Base-by-base conservation (phyloP, 2,797 vertebrate species). In the Psittacula echo region DNA sequence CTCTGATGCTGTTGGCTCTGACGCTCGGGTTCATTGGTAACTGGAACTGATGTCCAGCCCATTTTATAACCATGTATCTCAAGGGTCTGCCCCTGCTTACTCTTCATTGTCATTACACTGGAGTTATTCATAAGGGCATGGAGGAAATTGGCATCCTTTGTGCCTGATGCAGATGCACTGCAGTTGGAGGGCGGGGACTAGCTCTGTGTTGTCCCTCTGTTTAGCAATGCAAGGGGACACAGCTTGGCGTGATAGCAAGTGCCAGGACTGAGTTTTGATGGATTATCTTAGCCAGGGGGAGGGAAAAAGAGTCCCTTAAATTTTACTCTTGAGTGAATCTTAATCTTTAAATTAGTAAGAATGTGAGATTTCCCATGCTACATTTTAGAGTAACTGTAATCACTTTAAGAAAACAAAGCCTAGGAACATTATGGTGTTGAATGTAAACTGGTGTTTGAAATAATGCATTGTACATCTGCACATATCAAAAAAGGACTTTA, bases 341-440 rank as follows among this genome's bases (percentile, higher is more conserved):
- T 87, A 86, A 91, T 94, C n/a, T 93, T 90, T 80, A 71, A 89
- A 96, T 94, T 94, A 87, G 21, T 44, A 85, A 39, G 77, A 93
- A 77, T 64, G 29, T 13, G 72, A 93, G 45, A 4, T 17, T 89
- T 85, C 77, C 71, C 20, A 54, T 89, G 79, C 51, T 80, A 16
- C 11, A 44, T 93, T 94, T 92, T 85, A 65, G 56, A 89, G 94
- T 91, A 79, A 89, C 86, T 89, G 67, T 94, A 94, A 94, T 97
- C 44, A 82, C 85, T 91, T 82, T 51, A 67, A 74, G 93, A 61
- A 94, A 79, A 94, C 87, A 97, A 94, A 95, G 87, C 80, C 67
- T 87, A 82, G 56, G 85, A 88, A 88, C 83, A 30, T 76, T 45
- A 29, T 88, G 51, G 76, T 53, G 37, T 67, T 85, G 91, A 91